Evolutionary conservation across 2,113 vertebrate genomes (phyloP).

Genomic region (Ptilorrhoa leucosticta): DNA sequence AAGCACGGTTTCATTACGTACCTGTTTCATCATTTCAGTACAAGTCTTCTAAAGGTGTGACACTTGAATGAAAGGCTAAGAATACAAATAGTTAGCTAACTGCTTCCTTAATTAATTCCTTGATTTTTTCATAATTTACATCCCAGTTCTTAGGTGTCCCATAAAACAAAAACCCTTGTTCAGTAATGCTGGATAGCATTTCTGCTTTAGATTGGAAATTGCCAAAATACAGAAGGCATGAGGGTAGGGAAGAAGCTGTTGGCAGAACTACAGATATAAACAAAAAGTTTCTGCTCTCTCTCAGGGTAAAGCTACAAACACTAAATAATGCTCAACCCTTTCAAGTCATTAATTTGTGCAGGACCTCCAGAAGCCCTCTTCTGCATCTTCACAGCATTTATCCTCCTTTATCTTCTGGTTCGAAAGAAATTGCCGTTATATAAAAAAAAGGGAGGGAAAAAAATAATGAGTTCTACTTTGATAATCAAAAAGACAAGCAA

Average conservation of each 20-base stretch:
- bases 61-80: neutral
- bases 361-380: neutral
- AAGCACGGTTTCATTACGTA: neutral
- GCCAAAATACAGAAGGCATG: neutral
- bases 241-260: neutral
- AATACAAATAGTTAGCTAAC: neutral
- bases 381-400: neutral
- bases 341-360: neutral
- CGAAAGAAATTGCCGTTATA: neutral
- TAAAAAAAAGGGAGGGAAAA: rapidly evolving
- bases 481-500: neutral
- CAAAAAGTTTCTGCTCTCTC: neutral
- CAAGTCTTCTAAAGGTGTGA: neutral
- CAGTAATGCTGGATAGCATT: neutral
- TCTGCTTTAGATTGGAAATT: neutral
- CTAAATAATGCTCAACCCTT: neutral
- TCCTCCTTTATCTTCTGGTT: neutral
- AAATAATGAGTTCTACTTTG: neutral
- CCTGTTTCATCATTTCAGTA: neutral
- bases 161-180: neutral
- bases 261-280: neutral
- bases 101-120: neutral
- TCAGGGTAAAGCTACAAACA: neutral
- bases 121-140: neutral
- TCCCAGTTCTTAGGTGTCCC: neutral